Evolutionary conservation across 2,113 vertebrate genomes (phyloP).

Genomic region (Alethe castanea): DNA sequence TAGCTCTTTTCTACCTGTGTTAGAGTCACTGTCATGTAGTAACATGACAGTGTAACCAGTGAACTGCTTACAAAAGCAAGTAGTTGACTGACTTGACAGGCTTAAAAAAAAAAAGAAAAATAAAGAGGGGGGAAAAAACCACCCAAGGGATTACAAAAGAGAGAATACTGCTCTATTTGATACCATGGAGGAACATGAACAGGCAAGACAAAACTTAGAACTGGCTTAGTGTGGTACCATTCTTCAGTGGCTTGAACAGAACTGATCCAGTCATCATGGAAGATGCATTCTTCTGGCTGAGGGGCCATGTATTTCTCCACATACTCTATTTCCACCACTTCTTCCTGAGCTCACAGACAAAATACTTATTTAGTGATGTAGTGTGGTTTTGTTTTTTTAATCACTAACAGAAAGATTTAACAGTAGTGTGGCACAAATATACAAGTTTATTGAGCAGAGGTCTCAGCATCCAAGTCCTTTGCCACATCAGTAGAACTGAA

Average conservation of each 20-base stretch:
- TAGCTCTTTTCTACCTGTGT: not conserved
- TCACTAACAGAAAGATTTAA: not conserved
- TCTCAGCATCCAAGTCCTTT: not conserved
- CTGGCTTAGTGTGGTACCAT: slow-evolving; percentile 76
- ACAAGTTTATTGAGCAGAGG: not conserved
- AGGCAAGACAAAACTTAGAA: not conserved
- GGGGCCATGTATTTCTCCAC: slow-evolving; percentile 92
- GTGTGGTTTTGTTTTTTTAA: not conserved
- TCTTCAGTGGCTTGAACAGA: slow-evolving; percentile 85
- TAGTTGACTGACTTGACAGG: not conserved
- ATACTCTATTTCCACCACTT: slow-evolving; percentile 95
- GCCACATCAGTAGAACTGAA: not conserved
- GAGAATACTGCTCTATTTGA: not conserved
- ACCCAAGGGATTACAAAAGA: not conserved
- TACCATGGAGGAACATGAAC: not conserved
- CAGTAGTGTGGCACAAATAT: not conserved
- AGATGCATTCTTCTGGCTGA: slow-evolving; percentile 92
- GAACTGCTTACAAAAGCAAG: not conserved
- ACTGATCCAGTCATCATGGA: slow-evolving; percentile 98
- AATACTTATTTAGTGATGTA: not conserved
- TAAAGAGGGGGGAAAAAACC: not conserved
- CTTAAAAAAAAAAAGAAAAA: not conserved
- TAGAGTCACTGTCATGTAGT: not conserved
- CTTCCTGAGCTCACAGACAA: slow-evolving; percentile 82
- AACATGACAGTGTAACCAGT: not conserved